A percentile compares a stretch with the other conserved stretches of the same genome.
These are phyloP conservation scores for Malthinus flaveolus DNA, from an alignment of 2,888 invertebrate species.

Conservation along the genomic window DNA sequence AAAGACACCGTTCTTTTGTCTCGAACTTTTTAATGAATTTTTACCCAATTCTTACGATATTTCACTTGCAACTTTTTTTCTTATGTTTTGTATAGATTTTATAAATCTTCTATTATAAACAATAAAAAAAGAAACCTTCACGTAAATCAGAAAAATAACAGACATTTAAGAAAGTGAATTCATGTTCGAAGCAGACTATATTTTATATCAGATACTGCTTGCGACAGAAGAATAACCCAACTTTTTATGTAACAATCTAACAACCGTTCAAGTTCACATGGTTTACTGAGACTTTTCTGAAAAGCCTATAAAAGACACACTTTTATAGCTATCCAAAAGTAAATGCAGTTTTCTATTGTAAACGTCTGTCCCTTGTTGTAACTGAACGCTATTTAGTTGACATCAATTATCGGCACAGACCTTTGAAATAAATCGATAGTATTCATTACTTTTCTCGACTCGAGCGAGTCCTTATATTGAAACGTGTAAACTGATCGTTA, in stretches of 20 bases:
- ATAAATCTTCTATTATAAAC: too few species aligned
- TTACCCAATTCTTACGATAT: too few species aligned
- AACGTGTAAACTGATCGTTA: constrained; percentile 52
- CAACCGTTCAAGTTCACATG: constrained; percentile 25
- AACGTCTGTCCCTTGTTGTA: constrained; percentile 10
- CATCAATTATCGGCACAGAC: constrained; percentile 20
- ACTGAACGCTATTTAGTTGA: constrained; percentile 17
- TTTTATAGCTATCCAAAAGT: constrained; percentile 17
- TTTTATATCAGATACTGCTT: constrained; percentile 47
- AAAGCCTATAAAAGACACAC: constrained; percentile 23
- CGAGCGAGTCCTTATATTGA: constrained; percentile 49
- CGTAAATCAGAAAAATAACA: too few species aligned
- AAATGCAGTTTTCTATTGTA: constrained; percentile 12
- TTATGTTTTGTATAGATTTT: too few species aligned
- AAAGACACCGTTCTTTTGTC: too few species aligned
- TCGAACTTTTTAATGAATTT: too few species aligned
- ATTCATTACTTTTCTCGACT: constrained; percentile 48
- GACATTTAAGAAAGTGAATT: constrained; percentile 44
- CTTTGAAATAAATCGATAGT: constrained; percentile 39
- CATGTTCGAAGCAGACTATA: constrained; percentile 40
- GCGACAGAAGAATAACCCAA: constrained; percentile 41
- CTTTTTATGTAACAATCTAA: constrained; percentile 29
- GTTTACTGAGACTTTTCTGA: constrained; percentile 21
- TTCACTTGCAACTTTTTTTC: too few species aligned
- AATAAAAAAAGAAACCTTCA: too few species aligned